These are phyloP conservation scores for Furcifer pardalis DNA, from an alignment of 2,797 vertebrate species.

Conservation along the genomic window DNA sequence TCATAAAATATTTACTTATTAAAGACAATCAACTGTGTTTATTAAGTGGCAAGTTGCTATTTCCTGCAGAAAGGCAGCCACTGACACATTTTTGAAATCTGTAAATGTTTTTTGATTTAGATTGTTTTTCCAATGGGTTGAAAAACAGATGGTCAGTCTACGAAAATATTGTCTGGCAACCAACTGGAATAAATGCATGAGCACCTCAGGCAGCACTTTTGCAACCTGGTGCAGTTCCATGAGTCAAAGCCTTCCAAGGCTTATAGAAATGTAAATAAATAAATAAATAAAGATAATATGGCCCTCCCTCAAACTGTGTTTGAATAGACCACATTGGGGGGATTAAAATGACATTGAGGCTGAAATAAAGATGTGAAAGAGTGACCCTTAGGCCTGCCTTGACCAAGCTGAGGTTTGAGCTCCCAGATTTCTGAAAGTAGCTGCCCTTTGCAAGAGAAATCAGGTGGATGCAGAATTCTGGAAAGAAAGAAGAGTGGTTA, in stretches of 20 bases:
- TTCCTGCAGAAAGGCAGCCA: not conserved
- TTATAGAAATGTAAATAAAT: too few species aligned
- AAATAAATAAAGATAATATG: too few species aligned
- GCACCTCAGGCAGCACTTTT: not conserved
- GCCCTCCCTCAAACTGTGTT: not conserved
- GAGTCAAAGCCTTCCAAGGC: too few species aligned
- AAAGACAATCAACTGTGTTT: not conserved
- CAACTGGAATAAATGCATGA: not conserved
- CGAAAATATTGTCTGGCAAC: not conserved
- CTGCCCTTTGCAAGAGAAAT: slow-evolving; percentile 69
- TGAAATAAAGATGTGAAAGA: too few species aligned
- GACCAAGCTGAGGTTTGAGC: slow-evolving; percentile 30
- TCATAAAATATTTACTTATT: not conserved
- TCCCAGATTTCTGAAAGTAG: slow-evolving; percentile 47
- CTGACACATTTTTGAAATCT: too few species aligned
- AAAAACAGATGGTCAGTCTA: not conserved
- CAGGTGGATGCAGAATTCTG: slow-evolving; percentile 56
- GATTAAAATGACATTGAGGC: not conserved
- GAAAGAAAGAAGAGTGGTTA: slow-evolving; percentile 48
- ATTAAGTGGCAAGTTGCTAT: not conserved
- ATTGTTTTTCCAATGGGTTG: not conserved
- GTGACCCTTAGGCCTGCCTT: not conserved
- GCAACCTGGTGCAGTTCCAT: not conserved
- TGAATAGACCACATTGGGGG: not conserved
- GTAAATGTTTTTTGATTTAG: not conserved